Conservation (phyloP, 1,140 invertebrate species). For the Drosophila yakuba region DNA sequence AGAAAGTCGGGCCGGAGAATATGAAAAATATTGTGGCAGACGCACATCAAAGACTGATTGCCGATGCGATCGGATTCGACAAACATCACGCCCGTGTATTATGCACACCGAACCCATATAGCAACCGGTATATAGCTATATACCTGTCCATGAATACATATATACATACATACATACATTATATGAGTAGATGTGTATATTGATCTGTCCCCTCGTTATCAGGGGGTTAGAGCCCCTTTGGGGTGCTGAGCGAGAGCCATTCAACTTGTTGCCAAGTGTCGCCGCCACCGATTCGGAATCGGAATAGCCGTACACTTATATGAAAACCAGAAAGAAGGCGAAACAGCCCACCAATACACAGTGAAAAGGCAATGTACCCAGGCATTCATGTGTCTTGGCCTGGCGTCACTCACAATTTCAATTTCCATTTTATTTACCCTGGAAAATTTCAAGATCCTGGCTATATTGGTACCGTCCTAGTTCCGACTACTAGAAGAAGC, state of each 20-base stretch:
- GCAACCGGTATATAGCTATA: background rate
- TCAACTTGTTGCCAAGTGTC: conserved; percentile 75
- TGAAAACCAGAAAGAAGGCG: conserved; percentile 9
- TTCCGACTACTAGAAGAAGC: too few relatives aligned
- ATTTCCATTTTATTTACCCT: conserved; percentile 33
- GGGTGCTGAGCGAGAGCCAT: conserved; percentile 34
- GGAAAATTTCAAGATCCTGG: background rate
- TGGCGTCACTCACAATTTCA: conserved; percentile 44
- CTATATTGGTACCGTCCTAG: background rate
- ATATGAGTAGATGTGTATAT: conserved; percentile 6
- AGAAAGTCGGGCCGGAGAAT: conserved; percentile 27
- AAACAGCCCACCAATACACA: conserved; percentile 27
- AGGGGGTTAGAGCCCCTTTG: conserved; percentile 38
- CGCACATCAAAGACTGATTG: conserved; percentile 47
- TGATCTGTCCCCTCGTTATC: conserved; percentile 43
- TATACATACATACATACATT: background rate
- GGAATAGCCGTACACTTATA: conserved; percentile 39
- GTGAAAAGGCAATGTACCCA: conserved; percentile 45
- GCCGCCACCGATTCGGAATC: conserved; percentile 30
- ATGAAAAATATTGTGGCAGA: conserved; percentile 53
- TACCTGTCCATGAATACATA: background rate
- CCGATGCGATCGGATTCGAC: conserved; percentile 17
- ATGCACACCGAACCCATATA: conserved; percentile 29
- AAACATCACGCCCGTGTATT: conserved; percentile 24
- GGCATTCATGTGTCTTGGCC: conserved; percentile 33